A percentile compares a stretch with the other conserved stretches of the same genome.
Evolutionary conservation across 2,797 vertebrate species (phyloP).

Genomic region (Champsocephalus gunnari): DNA sequence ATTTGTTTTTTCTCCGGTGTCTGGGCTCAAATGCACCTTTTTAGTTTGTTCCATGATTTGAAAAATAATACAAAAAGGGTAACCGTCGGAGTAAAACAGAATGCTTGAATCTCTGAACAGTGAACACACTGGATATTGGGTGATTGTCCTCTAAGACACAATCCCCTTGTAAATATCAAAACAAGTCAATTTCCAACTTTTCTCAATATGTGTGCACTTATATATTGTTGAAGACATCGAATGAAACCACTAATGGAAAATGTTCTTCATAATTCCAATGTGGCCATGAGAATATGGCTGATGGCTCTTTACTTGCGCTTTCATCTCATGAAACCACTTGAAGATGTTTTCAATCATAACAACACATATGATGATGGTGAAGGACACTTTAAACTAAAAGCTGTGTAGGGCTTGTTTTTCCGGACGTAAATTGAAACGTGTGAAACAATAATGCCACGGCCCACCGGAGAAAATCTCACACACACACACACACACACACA

Average conservation of each 20-base stretch:
- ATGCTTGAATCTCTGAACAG: neutral
- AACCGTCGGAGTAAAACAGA: slow-evolving; percentile 1
- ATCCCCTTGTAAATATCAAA: neutral
- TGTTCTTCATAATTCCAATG: neutral
- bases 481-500: too few species aligned
- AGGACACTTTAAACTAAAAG: neutral
- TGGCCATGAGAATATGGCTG: neutral
- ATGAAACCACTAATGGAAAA: neutral
- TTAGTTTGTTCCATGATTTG: neutral
- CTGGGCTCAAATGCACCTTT: neutral
- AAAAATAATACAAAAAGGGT: neutral
- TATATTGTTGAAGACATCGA: neutral
- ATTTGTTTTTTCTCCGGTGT: slow-evolving; percentile 4
- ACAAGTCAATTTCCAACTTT: neutral
- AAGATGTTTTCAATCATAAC: neutral
- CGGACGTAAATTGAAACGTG: neutral
- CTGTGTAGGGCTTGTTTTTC: neutral
- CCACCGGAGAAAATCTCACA: too few species aligned
- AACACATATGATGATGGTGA: slow-evolving; percentile 4
- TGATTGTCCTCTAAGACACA: neutral
- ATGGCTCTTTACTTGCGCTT: too few species aligned
- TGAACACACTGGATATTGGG: slow-evolving; percentile 1
- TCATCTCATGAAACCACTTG: neutral
- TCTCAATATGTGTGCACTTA: neutral
- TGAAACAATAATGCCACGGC: neutral